Evolutionary conservation across 2,113 vertebrate genomes (phyloP).

Genomic region (Trogon surrucura): DNA sequence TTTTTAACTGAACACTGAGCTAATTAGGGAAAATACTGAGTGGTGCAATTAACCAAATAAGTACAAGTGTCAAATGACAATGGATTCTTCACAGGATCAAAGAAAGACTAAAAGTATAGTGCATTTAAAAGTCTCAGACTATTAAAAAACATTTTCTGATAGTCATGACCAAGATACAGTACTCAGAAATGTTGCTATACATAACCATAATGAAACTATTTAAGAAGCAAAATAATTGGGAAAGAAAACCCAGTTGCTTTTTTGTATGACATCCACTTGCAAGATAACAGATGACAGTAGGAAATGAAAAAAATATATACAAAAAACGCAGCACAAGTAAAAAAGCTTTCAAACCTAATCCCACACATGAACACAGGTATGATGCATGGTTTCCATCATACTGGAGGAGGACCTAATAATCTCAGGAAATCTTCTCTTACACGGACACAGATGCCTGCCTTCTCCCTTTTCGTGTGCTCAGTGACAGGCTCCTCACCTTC

Average conservation of each 20-base stretch:
- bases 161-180: background rate
- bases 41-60: conserved; percentile 1
- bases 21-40: background rate
- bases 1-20: background rate
- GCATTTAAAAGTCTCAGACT: background rate
- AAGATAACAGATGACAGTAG: background rate
- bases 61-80: background rate
- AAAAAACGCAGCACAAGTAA: background rate
- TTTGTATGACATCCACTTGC: background rate
- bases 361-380: fast-evolving
- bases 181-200: background rate
- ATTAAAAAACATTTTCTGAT: background rate
- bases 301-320: background rate
- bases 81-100: background rate
- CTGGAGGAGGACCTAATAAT: background rate
- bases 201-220: background rate
- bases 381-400: background rate
- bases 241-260: background rate
- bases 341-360: background rate
- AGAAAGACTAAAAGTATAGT: background rate
- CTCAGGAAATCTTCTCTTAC: background rate
- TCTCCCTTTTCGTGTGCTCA: background rate
- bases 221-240: background rate
- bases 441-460: background rate
- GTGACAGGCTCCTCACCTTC: background rate